phyloP scores from a whole-genome alignment of 2,113 vertebrate genomes.

The Todiramphus chloris region DNA sequence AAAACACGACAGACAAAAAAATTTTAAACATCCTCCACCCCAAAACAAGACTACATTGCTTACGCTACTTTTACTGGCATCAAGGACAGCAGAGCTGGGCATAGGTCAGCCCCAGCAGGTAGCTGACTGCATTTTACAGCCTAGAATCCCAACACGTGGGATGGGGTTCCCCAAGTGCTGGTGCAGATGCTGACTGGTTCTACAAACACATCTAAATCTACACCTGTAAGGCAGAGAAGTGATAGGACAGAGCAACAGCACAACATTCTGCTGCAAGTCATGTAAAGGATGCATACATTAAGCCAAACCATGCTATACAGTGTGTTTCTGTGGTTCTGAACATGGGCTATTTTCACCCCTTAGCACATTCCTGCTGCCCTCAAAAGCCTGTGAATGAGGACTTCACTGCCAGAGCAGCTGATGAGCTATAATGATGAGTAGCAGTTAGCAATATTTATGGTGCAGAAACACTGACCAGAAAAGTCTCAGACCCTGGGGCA shows the following conservation, averaged over 20 bases:
- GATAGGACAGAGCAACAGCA: not conserved
- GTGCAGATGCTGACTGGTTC: not conserved
- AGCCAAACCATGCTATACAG: not conserved
- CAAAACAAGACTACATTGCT: not conserved
- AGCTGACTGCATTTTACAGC: not conserved
- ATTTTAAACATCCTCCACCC: not conserved
- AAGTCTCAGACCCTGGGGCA: not conserved
- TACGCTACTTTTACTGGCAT: not conserved
- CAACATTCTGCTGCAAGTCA: no score
- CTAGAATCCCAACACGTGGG: not conserved
- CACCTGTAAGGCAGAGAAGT: not conserved
- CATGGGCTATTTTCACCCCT: no score
- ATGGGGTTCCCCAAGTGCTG: not conserved
- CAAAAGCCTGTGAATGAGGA: not conserved
- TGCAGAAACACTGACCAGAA: not conserved
- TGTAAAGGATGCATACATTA: not conserved
- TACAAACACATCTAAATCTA: not conserved
- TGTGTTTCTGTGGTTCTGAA: not conserved
- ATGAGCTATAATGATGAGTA: accelerated
- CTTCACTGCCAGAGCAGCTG: accelerated
- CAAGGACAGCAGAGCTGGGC: not conserved
- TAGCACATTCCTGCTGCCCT: not conserved
- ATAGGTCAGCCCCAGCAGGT: accelerated
- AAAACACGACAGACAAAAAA: not conserved
- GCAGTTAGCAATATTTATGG: not conserved